phyloP scores from a whole-genome alignment of 2,888 invertebrate genomes.

The Agrochola circellaris region DNA sequence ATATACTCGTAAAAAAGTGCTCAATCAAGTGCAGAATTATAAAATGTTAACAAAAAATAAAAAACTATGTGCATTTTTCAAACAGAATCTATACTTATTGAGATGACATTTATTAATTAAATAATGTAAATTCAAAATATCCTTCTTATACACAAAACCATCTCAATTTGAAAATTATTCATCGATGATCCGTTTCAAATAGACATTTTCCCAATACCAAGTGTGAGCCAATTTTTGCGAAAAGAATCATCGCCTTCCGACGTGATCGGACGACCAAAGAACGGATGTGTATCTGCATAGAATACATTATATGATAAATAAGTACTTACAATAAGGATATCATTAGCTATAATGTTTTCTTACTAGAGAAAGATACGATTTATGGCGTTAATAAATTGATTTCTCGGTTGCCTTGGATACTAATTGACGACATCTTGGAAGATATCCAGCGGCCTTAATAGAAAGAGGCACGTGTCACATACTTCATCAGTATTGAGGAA shows the following conservation, averaged over 20 bases:
- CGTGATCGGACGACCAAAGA: slow-evolving; percentile 36
- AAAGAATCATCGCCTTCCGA: slow-evolving; percentile 32
- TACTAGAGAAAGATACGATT: not conserved
- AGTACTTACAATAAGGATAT: slow-evolving; percentile 4
- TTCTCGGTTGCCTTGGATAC: slow-evolving; percentile 5
- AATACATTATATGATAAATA: slow-evolving; percentile 1
- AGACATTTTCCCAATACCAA: slow-evolving; percentile 15
- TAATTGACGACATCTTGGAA: slow-evolving; percentile 6
- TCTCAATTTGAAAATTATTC: too few relatives aligned
- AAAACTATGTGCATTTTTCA: too few relatives aligned
- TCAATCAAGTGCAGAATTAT: too few relatives aligned
- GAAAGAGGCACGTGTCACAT: not conserved
- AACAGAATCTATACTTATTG: too few relatives aligned
- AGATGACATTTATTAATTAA: not conserved
- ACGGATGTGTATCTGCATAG: slow-evolving; percentile 37
- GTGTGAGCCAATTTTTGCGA: slow-evolving; percentile 23
- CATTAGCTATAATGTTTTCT: slow-evolving; percentile 24
- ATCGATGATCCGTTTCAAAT: not conserved
- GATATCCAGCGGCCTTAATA: not conserved
- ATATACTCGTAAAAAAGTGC: too few relatives aligned
- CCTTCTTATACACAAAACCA: too few relatives aligned
- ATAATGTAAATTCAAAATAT: not conserved
- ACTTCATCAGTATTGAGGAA: not conserved
- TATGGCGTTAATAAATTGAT: slow-evolving; percentile 12
- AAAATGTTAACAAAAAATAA: too few relatives aligned